Evolutionary conservation across 2,888 invertebrate genomes (phyloP), one percentile per base, ranked within the genome.

Genomic region (Palloptera scutellata): DNA sequence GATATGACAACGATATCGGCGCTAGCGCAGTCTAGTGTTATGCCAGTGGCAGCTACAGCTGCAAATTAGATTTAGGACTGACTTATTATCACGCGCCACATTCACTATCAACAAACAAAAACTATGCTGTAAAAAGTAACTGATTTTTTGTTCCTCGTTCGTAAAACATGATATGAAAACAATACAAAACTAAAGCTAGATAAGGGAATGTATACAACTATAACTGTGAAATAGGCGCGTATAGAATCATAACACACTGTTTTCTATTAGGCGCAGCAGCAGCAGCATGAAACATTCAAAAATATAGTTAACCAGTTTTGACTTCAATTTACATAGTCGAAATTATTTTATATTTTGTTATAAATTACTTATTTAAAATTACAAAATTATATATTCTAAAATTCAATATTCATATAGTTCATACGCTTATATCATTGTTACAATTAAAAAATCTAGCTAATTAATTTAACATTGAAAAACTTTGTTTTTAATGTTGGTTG

Each of bases 1-100:
- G 89, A 90, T 63, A 79, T 86, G 72, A 80, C 85, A n/a, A 74
- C 83, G 53, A 76, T 84, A 69, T 78, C 83, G 3, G 78, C 77
- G 15, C 73, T 83, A 73, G 79, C 80, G 13, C 80, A 81, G 59
- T 74, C 77, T 0, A 75, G 77, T 1, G 66, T 74, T 11, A 64
- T 75, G n/a, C 59, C 72, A 8, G 70, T 73, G 54, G 43, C 62
- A 55, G 40, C 59, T 53, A 43, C 70, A 15, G 13, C 45, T 57
- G 48, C 48, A 42, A 48, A 64, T 12, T 57, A 64, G 64, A 52
- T 52, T 52, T 17, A 52, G n/a, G 19, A 51, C 19, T 52, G 19
- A 51, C 19, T 52, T n/a, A 30, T 30, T 6, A 30, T 30, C n/a
- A 30, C 30, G 6, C 30, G 6, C 30, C 30, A 4, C 30, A 30